Evolutionary conservation across 2,113 vertebrate genomes (phyloP), one percentile per base, ranked within the genome.

Genomic region (Heptranchias perlo): DNA sequence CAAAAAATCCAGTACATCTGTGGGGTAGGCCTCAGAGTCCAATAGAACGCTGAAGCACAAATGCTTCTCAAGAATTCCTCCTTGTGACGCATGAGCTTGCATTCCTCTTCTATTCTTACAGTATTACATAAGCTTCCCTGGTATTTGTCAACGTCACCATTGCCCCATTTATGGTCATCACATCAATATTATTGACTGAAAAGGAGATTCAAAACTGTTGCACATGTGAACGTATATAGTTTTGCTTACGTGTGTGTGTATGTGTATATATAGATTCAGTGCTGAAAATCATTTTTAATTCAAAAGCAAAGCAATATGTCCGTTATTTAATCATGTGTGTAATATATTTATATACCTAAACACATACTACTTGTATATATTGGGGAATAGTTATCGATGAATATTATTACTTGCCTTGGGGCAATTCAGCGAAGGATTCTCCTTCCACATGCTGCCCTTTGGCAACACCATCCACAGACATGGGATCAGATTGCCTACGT

Each of bases 41-140:
- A 13, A 67, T 28, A 31, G 94, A 95, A 69, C 13, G 31, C 94
- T 44, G 62, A 25, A 73, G 94, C 52, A n/a, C n/a, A n/a, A n/a
- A n/a, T n/a, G n/a, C n/a, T n/a, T n/a, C 47, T 73, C 65, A 95
- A 95, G 47, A 93, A 73, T 95, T 73, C 94, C 65, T 69, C 28
- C 49, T 67, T 7, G 4, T 95, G 94, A 95, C 62, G 65, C 94
- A 95, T 47, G n/a, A 52, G 47, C 28, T 47, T 52, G 39, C 44
- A 69, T 69, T 35, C 64, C 44, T 69, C 92, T 58, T 58, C 94
- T 69, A 69, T 47, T 67, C 94, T 52, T 16, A 1, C 94, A 49
- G 5, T 49, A 35, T 1, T 52, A 52, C 11, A 67, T 69, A 67
- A 95, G 64, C 64, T 69, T 31, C 65, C 47, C 94, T 31, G 94